Base-by-base conservation (phyloP, 64 coral and sea anemone species). In the Dendronephthya gigantea region DNA sequence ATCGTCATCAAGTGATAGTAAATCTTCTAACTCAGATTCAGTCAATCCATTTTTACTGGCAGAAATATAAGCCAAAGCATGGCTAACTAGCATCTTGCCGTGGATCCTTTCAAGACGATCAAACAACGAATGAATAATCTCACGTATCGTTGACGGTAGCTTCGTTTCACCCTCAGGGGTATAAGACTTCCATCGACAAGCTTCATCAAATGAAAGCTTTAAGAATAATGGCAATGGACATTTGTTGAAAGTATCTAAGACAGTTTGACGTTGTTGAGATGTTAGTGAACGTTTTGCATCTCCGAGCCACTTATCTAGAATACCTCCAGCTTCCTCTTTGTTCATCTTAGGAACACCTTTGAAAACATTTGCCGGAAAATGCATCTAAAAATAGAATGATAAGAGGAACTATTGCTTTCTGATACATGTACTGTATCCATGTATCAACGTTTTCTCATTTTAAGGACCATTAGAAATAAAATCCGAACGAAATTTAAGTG, bases 41-140 rank as follows among this genome's bases (percentile, higher is more conserved):
- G 95, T 98, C 11, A 98, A 88, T 28, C 95, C 95, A 50, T 90
- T 98, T 51, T 93, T 98, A 41, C 92, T 90, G 47, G 89, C 95
- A 2, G 95, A 93, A 12, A 98, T 83, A 69, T 98, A 98, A 14
- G 86, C 95, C n/a, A 98, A 41, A 22, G 90, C 87, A 65, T 85
- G 90, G 25, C 92, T 85, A 35, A 98, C 95, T 12, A 98, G 85
- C 38, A 92, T n/a, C 70, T 98, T 93, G 0, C 95, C 95, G 22
- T 98, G 95, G 48, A 86, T 72, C 35, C 85, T 66, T 79, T 98
- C 95, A 28, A 93, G 41, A 29, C 95, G 91, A 72, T 91, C 85
- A 83, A 98, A 98, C 87, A 98, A 56, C 49, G 83, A 89, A 56
- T 88, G 84, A 55, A 98, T 98, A 41, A 79, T 79, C 30, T 79